phyloP scores from a whole-genome alignment of 53 echinoderm and acorn worm species.

The Apostichopus leukothele region DNA sequence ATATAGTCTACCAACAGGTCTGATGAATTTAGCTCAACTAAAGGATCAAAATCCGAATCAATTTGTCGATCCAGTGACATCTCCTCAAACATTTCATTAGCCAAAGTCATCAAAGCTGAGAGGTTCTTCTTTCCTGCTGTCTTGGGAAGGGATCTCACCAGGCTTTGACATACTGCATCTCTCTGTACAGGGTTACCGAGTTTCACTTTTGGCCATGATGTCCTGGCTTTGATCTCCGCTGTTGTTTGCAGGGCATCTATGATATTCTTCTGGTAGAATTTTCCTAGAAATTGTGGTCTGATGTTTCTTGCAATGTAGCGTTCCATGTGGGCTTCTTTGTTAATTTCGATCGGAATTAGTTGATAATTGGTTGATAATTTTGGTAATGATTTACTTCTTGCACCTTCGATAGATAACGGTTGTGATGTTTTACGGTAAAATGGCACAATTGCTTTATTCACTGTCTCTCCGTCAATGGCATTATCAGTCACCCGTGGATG shows the following conservation, averaged over 20 bases:
- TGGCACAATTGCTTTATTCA: neutral
- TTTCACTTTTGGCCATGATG: neutral
- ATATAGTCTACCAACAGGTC: conserved; percentile 20
- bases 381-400: neutral
- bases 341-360: neutral
- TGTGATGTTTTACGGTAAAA: neutral
- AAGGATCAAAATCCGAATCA: neutral
- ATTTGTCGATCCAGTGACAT: neutral
- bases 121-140: neutral
- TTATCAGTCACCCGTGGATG: neutral
- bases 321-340: neutral
- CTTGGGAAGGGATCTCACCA: neutral
- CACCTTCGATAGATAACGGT: neutral
- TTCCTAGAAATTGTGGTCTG: conserved; percentile 14
- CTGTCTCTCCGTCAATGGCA: neutral
- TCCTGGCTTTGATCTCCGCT: neutral
- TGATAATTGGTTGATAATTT: neutral
- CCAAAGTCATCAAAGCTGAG: conserved; percentile 15
- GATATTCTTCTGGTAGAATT: neutral
- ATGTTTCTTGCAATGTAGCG: neutral
- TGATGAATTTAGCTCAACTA: neutral
- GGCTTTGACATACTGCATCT: neutral
- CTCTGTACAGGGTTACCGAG: too few relatives aligned
- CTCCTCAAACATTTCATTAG: conserved; percentile 1
- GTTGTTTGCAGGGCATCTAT: neutral